phyloP scores from a whole-genome alignment of 2,888 invertebrate species.

The Volucella inflata region DNA sequence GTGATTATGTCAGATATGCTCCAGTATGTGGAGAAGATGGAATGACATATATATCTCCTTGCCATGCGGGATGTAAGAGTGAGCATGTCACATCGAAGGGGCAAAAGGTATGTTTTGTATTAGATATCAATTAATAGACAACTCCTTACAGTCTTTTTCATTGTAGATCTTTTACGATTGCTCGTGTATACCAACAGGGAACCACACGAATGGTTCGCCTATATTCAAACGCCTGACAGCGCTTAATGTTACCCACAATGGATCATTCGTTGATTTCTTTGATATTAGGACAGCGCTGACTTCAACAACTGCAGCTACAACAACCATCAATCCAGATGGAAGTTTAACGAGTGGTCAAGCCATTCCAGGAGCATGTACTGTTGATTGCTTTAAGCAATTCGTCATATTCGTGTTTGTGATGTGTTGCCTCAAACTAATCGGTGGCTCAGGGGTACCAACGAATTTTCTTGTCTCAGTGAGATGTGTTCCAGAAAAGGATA shows the following conservation, averaged over 20 bases:
- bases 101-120: constrained; percentile 81
- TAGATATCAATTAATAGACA: no score
- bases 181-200: constrained; percentile 79
- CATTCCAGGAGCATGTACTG: constrained; percentile 85
- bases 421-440: constrained; percentile 86
- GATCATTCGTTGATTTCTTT: background rate
- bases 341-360: constrained; percentile 82
- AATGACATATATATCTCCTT: constrained; percentile 90
- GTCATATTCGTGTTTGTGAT: constrained; percentile 85
- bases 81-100: constrained; percentile 83
- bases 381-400: constrained; percentile 86
- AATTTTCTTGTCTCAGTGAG: constrained; percentile 87
- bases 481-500: constrained; percentile 90
- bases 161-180: constrained; percentile 81
- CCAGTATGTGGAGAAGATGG: constrained; percentile 89
- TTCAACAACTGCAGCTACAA: constrained; percentile 17
- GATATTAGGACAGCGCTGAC: background rate
- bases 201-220: constrained; percentile 69
- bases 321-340: constrained; percentile 73
- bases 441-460: constrained; percentile 87
- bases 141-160: no score
- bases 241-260: background rate
- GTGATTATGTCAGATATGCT: constrained; percentile 89
- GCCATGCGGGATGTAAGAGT: constrained; percentile 90
- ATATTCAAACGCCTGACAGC: constrained; percentile 79